phyloP scores from a whole-genome alignment of 2,113 vertebrate genomes.

The Asarcornis scutulata region DNA sequence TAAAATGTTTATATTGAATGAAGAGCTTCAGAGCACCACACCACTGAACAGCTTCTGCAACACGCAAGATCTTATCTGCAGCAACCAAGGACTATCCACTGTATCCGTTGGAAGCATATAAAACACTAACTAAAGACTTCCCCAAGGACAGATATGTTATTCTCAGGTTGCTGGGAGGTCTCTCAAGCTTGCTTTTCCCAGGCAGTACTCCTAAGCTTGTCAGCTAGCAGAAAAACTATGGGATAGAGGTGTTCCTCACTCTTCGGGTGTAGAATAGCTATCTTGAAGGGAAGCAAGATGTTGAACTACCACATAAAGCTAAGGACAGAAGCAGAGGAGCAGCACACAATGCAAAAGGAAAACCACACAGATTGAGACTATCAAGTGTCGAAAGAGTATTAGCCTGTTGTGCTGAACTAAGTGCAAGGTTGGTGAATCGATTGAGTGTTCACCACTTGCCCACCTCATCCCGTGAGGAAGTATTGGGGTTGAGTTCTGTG shows the following conservation, averaged over 20 bases:
- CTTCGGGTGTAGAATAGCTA: not conserved
- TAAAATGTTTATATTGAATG: not conserved
- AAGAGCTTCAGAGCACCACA: not conserved
- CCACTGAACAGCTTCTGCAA: not conserved
- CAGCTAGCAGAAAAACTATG: not conserved
- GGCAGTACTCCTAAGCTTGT: not conserved
- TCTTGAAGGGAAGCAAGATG: not conserved
- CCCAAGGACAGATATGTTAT: not conserved
- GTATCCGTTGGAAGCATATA: not conserved
- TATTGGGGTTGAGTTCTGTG: not conserved
- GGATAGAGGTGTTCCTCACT: not conserved
- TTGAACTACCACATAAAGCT: not conserved
- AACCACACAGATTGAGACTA: fast-evolving
- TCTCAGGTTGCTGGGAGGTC: not conserved
- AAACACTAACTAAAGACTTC: not conserved
- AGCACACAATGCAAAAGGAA: not conserved
- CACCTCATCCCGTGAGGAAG: not conserved
- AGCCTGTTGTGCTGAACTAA: not conserved
- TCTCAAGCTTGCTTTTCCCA: not conserved
- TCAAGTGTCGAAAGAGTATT: not conserved
- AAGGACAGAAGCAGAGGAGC: not conserved
- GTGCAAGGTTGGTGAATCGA: slow-evolving; percentile 31
- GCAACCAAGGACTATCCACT: not conserved
- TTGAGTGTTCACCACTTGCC: not conserved
- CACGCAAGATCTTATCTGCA: not conserved